These are phyloP conservation scores for Podarcis muralis DNA, from an alignment of 2,113 vertebrate species.

Conservation along the genomic window DNA sequence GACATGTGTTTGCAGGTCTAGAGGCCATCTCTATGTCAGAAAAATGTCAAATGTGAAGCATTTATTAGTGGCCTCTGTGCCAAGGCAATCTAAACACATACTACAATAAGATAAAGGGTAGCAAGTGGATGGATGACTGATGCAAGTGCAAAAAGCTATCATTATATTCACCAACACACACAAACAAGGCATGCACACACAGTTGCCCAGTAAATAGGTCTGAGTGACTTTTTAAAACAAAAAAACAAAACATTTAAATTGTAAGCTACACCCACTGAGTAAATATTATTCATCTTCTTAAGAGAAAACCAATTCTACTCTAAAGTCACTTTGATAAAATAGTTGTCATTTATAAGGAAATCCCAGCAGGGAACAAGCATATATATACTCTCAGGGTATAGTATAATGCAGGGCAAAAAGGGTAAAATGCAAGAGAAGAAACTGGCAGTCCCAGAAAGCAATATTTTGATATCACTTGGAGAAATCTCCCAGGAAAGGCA, in stretches of 20 bases:
- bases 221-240: not conserved
- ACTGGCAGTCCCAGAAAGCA: conserved; percentile 28
- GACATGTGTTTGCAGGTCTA: too few species aligned
- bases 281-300: conserved; percentile 6
- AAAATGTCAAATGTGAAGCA: not conserved
- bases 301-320: conserved; percentile 23
- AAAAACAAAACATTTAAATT: not conserved
- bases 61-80: not conserved
- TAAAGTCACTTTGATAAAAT: conserved; percentile 48
- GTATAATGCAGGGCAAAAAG: conserved; percentile 56
- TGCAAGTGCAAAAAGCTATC: not conserved
- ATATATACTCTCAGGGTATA: conserved; percentile 41
- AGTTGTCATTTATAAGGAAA: conserved; percentile 50
- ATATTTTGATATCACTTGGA: conserved; percentile 10
- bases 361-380: conserved; percentile 44
- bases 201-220: not conserved
- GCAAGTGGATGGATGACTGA: not conserved
- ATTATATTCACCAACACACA: not conserved
- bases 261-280: not conserved
- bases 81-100: not conserved
- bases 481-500: conserved; percentile 26
- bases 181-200: not conserved
- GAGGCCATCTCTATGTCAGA: not conserved
- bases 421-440: not conserved
- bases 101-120: not conserved